Base-by-base conservation (phyloP, 2,888 invertebrate species). In the Ormyrus labotus region DNA sequence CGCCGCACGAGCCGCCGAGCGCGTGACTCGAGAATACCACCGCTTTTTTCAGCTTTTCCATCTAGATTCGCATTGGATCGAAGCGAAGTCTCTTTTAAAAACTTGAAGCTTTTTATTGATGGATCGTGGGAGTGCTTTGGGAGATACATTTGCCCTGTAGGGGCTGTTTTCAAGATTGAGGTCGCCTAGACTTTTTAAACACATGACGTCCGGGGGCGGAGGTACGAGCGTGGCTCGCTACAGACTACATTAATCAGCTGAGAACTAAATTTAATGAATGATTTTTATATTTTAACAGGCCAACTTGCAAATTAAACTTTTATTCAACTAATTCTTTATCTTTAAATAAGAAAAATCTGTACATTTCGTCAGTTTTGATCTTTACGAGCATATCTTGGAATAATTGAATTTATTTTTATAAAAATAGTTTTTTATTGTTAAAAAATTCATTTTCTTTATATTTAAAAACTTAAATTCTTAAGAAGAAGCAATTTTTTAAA, bases 151-250 rank as follows among this genome's bases (percentile, higher is more conserved):
- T 34, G 34, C 34, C 34, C 34, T 4, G 34, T 34, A 34, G 34
- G 34, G 34, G 4, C 34, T 34, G 34, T 34, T 34, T 50, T 67
- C 7, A 5, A 9, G 61, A 65, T 68, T 65, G 55, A 67, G 80
- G 80, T 76, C 71, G 71, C 64, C 10, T 34, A 57, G 48, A 9
- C 13, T 64, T 60, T 72, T 78, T 51, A 61, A 81, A 78, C 81
- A 81, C 78, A 81, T 81, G 81, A 81, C 81, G 81, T 81, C 81
- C 78, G 81, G 81, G 72, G 81, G 78, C 74, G 81, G 78, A 51
- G 74, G 61, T 61, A 51, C 48, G 50, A 68, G 69, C 79, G 68
- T 53, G 69, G 51, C 51, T 50, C 13, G 11, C 11, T 4, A 10
- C 7, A 34, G 11, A 74, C 73, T 58, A 65, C 79, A 57, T 58